Conservation (phyloP, 2,113 vertebrate genomes). For the Calonectris borealis region DNA sequence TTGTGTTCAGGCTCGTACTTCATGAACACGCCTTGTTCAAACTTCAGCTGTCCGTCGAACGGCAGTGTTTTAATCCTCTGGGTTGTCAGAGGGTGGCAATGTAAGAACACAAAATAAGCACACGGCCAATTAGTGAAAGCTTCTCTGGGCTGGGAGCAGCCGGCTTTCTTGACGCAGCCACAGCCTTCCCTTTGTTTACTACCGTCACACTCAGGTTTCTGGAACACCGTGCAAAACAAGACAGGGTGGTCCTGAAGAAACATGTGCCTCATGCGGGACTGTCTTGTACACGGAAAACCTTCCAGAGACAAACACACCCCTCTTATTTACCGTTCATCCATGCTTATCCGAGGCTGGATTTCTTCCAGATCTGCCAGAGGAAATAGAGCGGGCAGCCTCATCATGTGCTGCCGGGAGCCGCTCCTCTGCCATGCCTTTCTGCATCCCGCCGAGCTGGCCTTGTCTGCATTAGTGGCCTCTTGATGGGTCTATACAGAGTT, state of each 20-base stretch:
- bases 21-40: background rate
- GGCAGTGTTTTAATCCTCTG: background rate
- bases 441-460: background rate
- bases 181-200: background rate
- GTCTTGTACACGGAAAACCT: background rate
- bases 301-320: background rate
- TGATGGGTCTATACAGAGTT: fast-evolving
- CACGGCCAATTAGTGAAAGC: background rate
- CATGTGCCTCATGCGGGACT: fast-evolving
- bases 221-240: background rate
- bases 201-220: background rate
- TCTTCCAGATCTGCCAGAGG: background rate
- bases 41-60: background rate
- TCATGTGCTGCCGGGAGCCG: background rate
- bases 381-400: background rate
- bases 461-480: fast-evolving
- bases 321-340: background rate
- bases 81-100: conserved; percentile 63
- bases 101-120: conserved; percentile 20
- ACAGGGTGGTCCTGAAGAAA: background rate
- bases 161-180: background rate
- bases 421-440: background rate
- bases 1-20: background rate
- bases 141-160: background rate
- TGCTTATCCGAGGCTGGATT: background rate